Evolutionary conservation across 2,113 vertebrate species (phyloP).

Genomic region (Casuarius casuarius): DNA sequence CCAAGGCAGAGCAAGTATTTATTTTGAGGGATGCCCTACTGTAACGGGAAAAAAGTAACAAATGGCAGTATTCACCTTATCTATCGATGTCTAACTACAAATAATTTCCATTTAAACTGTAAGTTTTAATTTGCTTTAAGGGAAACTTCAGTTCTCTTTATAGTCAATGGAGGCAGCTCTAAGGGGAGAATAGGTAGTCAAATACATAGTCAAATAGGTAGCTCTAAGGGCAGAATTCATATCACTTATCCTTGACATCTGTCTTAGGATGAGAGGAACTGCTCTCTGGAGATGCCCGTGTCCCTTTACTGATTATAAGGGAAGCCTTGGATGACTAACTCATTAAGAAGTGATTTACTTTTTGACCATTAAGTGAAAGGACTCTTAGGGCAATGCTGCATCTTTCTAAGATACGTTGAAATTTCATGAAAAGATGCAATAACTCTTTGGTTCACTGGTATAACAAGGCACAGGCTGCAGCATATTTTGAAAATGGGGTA

Average conservation of each 20-base stretch:
- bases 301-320: not conserved
- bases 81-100: not conserved
- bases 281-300: not conserved
- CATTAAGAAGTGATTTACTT: not conserved
- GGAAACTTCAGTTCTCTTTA: not conserved
- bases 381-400: not conserved
- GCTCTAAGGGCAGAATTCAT: not conserved
- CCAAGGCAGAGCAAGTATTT: accelerated
- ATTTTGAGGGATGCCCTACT: not conserved
- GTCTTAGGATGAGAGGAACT: accelerated
- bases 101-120: not conserved
- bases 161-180: not conserved
- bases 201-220: not conserved
- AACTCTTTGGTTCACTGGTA: not conserved
- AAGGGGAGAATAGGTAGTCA: not conserved
- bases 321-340: not conserved
- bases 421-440: not conserved
- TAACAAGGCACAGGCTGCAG: not conserved
- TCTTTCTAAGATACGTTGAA: not conserved
- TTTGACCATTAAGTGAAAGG: not conserved
- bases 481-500: not conserved
- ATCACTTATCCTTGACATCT: not conserved
- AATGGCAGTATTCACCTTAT: not conserved
- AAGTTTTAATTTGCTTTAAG: not conserved
- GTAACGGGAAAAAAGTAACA: not conserved